Percentiles rank a stretch among this genome's conserved stretches.
phyloP scores from a whole-genome alignment of 2,113 vertebrate genomes.

The Podiceps cristatus region DNA sequence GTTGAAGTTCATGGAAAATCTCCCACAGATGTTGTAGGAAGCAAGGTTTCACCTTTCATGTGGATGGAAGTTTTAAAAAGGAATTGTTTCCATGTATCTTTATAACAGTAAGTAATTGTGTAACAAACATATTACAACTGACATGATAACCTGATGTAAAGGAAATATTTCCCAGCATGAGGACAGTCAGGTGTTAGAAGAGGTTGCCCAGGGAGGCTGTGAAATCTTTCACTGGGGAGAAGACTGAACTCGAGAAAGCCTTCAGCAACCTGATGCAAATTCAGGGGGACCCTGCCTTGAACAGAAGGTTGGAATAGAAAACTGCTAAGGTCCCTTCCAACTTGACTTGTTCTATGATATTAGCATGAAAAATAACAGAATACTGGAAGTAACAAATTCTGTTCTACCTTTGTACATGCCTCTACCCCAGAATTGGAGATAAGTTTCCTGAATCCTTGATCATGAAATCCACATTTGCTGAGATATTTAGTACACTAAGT shows the following conservation, averaged over 20 bases:
- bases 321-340: not conserved
- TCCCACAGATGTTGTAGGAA: not conserved
- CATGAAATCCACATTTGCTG: not conserved
- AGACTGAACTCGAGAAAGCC: not conserved
- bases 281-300: rapidly evolving
- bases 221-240: not conserved
- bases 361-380: not conserved
- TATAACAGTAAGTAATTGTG: not conserved
- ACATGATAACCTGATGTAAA: not conserved
- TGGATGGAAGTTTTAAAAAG: not conserved
- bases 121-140: not conserved
- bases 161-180: not conserved
- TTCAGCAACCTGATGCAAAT: not conserved
- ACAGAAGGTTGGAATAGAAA: not conserved
- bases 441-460: not conserved
- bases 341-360: not conserved
- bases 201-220: not conserved
- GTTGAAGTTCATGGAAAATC: constrained; percentile 1
- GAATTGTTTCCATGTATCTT: not conserved
- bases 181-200: not conserved
- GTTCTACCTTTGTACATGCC: not conserved
- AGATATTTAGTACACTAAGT: not conserved
- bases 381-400: not conserved
- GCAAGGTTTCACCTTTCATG: not conserved
- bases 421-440: not conserved